Evolutionary conservation across 2,113 vertebrate species (phyloP).

Genomic region (Steatornis caripensis): DNA sequence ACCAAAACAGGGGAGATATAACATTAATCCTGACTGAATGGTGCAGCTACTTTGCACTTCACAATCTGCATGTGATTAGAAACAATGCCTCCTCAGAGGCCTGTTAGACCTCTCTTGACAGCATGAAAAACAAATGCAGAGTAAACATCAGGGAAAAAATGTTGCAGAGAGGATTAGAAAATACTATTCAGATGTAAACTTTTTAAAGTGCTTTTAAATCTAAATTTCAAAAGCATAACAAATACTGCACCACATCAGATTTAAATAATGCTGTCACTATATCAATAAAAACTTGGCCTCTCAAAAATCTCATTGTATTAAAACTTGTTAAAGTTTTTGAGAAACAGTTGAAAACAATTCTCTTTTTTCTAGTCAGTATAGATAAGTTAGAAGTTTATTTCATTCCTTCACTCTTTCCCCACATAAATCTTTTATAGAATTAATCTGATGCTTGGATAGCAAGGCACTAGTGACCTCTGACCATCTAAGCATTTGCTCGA

Average conservation of each 20-base stretch:
- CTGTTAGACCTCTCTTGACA: neutral
- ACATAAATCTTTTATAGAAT: neutral
- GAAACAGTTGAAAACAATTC: neutral
- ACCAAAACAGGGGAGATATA: neutral
- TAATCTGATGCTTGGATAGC: neutral
- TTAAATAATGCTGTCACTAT: neutral
- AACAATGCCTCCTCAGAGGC: neutral
- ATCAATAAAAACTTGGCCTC: neutral
- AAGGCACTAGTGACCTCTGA: neutral
- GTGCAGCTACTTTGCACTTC: neutral
- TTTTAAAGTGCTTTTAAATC: neutral
- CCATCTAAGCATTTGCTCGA: neutral
- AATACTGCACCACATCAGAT: neutral
- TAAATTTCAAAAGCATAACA: neutral
- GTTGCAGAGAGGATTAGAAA: neutral
- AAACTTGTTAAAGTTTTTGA: neutral
- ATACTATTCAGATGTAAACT: neutral
- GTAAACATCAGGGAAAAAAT: neutral
- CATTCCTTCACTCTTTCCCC: neutral
- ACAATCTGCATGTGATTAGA: neutral
- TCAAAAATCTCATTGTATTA: neutral
- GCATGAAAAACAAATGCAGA: neutral
- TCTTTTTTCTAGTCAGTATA: neutral
- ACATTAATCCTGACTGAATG: neutral
- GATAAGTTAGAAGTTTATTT: neutral